These are phyloP conservation scores for Brachionus asplanchnoidis DNA, from an alignment of 1,140 invertebrate genomes.

Conservation along the genomic window DNA sequence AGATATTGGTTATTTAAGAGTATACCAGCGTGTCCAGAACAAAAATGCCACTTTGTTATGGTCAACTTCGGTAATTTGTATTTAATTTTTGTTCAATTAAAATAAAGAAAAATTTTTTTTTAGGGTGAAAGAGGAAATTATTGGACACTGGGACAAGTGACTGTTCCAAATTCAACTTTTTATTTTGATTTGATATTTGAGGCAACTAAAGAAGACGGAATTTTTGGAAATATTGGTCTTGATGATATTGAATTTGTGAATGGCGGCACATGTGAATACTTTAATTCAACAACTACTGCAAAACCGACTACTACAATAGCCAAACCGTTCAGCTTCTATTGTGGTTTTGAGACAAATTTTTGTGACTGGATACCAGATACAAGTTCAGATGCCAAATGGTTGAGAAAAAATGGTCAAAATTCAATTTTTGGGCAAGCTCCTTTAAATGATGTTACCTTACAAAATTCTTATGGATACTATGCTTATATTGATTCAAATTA, in stretches of 20 bases:
- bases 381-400: neutral
- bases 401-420: neutral
- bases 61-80: neutral
- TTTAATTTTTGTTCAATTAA: neutral
- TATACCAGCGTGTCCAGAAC: slow-evolving; percentile 44
- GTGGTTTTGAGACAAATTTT: slow-evolving; percentile 35
- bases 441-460: slow-evolving; percentile 26
- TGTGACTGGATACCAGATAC: neutral
- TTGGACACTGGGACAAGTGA: slow-evolving; percentile 6
- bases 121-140: slow-evolving; percentile 14
- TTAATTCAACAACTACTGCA: slow-evolving; percentile 15
- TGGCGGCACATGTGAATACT: slow-evolving; percentile 25
- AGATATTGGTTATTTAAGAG: slow-evolving; percentile 47
- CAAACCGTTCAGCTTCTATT: neutral
- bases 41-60: neutral
- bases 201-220: neutral
- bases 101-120: neutral
- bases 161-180: neutral
- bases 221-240: neutral
- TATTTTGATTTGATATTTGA: slow-evolving; percentile 40
- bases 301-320: neutral
- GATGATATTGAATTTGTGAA: slow-evolving; percentile 27
- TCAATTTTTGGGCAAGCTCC: slow-evolving; percentile 8
- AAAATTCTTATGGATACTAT: slow-evolving; percentile 34
- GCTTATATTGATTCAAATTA: slow-evolving; percentile 7